Base-by-base conservation (phyloP, 1,140 invertebrate species). In the Hetaerina americana region DNA sequence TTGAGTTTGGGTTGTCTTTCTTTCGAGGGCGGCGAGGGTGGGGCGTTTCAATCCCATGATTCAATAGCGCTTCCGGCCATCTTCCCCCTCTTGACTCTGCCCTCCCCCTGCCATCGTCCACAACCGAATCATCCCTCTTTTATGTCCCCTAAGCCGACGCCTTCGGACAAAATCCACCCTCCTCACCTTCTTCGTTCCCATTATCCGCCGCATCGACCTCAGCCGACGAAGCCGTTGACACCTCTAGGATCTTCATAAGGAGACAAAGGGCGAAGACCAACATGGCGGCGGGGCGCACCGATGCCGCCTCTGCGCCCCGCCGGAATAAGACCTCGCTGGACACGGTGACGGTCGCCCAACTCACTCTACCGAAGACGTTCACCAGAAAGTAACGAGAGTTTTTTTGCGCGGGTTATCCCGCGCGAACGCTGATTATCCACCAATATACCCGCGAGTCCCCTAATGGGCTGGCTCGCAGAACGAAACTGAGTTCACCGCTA, bases 201-300 rank as follows among this genome's bases (percentile, higher is more conserved):
- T 57, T 57, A 18, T 57, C 40, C 3, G 40, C n/a, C n/a, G n/a
- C n/a, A n/a, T n/a, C n/a, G n/a, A n/a, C n/a, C n/a, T n/a, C n/a
- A 10, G 40, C 15, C 10, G 40, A 3, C 15, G 40, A 57, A 18
- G n/a, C 67, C 67, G 67, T 3, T 15, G 67, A 68, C 25, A 26
- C 25, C 67, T 68, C 67, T 25, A 68, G 67, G 67, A 68, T 68
- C 27, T 68, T 68, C 25, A 28, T 68, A 18, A 68, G 18, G n/a
- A 68, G 18, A 24, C 67, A 68, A 26, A 68, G 67, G 25, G 67
- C 67, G 26, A 68, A 28, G 18, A 68, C 67, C 67, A 68, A 25
- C 67, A 68, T 68, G 27, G 67, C 25, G 67, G 27, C 67, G 40
- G 40, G 40, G 40, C 40, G 40, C 40, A 57, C 40, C 40, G 40